A percentile compares a stretch with the other conserved stretches of the same genome.
Evolutionary conservation across 2,888 invertebrate species (phyloP).

Genomic region (Dorcus parallelipipedus): DNA sequence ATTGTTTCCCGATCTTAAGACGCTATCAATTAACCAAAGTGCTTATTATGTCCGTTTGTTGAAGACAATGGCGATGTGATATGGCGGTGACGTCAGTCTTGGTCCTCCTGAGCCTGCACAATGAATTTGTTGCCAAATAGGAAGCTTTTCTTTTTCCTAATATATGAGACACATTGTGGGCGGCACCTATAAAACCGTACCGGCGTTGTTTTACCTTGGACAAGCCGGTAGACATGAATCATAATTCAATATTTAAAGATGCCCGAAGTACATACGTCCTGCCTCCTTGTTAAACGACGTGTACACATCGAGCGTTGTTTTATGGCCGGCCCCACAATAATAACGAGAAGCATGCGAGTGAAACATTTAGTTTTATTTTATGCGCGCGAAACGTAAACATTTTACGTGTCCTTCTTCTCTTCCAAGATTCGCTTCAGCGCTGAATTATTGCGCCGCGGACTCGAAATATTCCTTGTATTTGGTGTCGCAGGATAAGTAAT

Average conservation of each 20-base stretch:
- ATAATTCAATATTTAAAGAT: slow-evolving; percentile 30
- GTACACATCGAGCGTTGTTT: slow-evolving; percentile 16
- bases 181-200: slow-evolving; percentile 4
- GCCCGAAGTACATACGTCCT: slow-evolving; percentile 8
- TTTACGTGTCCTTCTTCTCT: neutral
- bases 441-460: neutral
- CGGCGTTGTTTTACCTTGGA: slow-evolving; percentile 17
- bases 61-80: slow-evolving; percentile 33
- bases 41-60: slow-evolving; percentile 36
- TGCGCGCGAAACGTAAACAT: slow-evolving; percentile 1
- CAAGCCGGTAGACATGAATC: slow-evolving; percentile 23
- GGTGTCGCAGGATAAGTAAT: slow-evolving; percentile 18
- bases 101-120: neutral
- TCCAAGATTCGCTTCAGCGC: neutral
- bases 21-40: slow-evolving; percentile 37
- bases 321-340: slow-evolving; percentile 3
- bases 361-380: slow-evolving; percentile 3
- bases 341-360: neutral
- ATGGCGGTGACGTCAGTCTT: slow-evolving; percentile 21
- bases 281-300: slow-evolving; percentile 17
- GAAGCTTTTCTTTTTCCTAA: neutral
- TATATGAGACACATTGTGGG: neutral
- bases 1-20: slow-evolving; percentile 36
- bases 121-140: neutral
- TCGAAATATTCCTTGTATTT: slow-evolving; percentile 8